Evolutionary conservation across 2,797 vertebrate genomes (phyloP).

Genomic region (Acipenser transmontanus): DNA sequence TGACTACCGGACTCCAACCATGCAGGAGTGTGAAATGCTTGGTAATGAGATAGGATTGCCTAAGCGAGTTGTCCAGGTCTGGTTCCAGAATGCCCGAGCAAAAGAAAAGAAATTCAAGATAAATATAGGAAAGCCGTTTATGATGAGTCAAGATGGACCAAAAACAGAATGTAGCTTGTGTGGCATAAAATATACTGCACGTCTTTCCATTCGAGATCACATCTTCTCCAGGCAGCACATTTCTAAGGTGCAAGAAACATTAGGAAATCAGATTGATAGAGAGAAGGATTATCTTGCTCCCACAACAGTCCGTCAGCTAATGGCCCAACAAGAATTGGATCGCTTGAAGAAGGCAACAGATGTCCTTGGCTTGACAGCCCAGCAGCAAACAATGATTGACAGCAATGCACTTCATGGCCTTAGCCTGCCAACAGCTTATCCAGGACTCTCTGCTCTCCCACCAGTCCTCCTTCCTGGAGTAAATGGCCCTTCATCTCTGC

Average conservation of each 20-base stretch:
- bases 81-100: constrained; percentile 97
- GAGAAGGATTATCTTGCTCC: constrained; percentile 98
- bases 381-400: constrained; percentile 85
- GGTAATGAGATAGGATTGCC: constrained; percentile 96
- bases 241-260: constrained; percentile 94
- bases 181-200: constrained; percentile 90
- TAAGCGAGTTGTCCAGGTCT: constrained; percentile 97
- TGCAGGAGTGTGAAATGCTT: constrained; percentile 98
- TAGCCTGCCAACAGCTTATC: constrained; percentile 91
- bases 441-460: constrained; percentile 91
- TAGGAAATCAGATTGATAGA: constrained; percentile 93
- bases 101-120: constrained; percentile 99
- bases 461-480: constrained; percentile 96
- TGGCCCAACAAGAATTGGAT: constrained; percentile 98
- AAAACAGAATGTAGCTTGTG: constrained; percentile 93
- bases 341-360: constrained; percentile 95
- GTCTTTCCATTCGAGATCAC: constrained; percentile 95
- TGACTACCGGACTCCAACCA: constrained; percentile 96
- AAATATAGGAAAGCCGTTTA: constrained; percentile 97
- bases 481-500: constrained; percentile 94
- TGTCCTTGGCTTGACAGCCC: constrained; percentile 78
- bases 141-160: constrained; percentile 94
- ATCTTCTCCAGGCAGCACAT: constrained; percentile 98
- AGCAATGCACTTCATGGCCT: constrained; percentile 90
- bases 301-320: constrained; percentile 95